A percentile compares a stretch with the other conserved stretches of the same genome.
These are phyloP conservation scores for Caenorhabditis sp. DNA, from an alignment of 2,888 invertebrate genomes.

Conservation along the genomic window DNA sequence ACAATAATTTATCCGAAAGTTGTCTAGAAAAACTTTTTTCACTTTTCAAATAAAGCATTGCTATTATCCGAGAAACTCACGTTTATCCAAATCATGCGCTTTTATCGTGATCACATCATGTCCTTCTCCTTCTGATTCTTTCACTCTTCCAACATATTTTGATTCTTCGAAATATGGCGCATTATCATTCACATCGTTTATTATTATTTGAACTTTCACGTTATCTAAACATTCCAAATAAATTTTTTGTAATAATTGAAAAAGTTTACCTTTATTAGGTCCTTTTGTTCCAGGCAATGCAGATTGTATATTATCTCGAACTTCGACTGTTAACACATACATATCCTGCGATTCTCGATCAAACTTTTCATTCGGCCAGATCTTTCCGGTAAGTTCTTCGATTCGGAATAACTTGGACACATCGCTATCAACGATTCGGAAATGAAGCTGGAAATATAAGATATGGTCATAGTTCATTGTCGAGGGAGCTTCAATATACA, in stretches of 20 bases:
- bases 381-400: conserved; percentile 89
- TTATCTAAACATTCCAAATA: conserved; percentile 71
- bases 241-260: not conserved
- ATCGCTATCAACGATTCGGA: conserved; percentile 63
- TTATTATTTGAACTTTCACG: conserved; percentile 93
- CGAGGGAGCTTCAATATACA: no score
- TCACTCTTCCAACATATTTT: conserved; percentile 53
- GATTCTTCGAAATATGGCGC: conserved; percentile 87
- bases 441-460: conserved; percentile 58
- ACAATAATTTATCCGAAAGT: no score
- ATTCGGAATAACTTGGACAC: conserved; percentile 80
- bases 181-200: conserved; percentile 97
- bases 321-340: conserved; percentile 95
- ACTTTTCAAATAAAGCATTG: conserved; percentile 12
- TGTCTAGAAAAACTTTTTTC: no score
- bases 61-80: conserved; percentile 64
- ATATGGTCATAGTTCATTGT: no score
- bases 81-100: conserved; percentile 67
- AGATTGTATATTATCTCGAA: conserved; percentile 93
- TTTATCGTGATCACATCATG: conserved; percentile 55
- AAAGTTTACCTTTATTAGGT: conserved; percentile 62
- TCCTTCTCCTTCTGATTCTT: conserved; percentile 47
- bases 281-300: conserved; percentile 75
- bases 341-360: conserved; percentile 94
- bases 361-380: conserved; percentile 75